Percentiles rank a stretch among this genome's conserved stretches.
These are phyloP conservation scores for Myotis lucifugus DNA, from an alignment of 2,113 vertebrate genomes.

Conservation along the genomic window DNA sequence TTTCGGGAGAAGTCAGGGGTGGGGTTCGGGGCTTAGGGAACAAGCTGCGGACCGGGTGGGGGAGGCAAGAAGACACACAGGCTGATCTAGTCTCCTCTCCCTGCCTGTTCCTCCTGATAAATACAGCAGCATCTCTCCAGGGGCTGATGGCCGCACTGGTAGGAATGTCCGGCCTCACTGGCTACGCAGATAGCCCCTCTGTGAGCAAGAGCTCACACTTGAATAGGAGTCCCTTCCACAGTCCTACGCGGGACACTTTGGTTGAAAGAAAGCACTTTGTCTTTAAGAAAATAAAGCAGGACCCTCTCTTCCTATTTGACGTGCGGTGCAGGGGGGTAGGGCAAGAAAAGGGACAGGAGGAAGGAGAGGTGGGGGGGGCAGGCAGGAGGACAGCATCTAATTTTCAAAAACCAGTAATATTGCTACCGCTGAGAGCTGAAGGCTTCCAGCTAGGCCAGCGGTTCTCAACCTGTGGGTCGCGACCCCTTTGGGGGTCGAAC, in stretches of 20 bases:
- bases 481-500: no score
- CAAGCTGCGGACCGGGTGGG: neutral
- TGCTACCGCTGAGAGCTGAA: slow-evolving; percentile 75
- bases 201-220: slow-evolving; percentile 77
- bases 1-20: neutral
- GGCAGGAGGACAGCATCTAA: neutral
- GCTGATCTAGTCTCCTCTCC: slow-evolving; percentile 63
- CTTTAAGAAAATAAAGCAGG: slow-evolving; percentile 54
- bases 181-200: slow-evolving; percentile 80
- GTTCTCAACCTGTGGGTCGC: no score
- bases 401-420: slow-evolving; percentile 66
- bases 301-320: neutral
- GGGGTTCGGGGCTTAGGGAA: neutral
- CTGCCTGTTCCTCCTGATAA: slow-evolving; percentile 61
- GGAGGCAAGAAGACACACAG: slow-evolving; percentile 70
- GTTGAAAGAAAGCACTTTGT: slow-evolving; percentile 84
- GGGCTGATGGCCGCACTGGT: slow-evolving; percentile 81
- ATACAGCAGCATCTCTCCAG: slow-evolving; percentile 78
- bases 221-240: slow-evolving; percentile 80
- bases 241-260: slow-evolving; percentile 81
- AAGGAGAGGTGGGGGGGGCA: neutral
- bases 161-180: slow-evolving; percentile 82
- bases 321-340: neutral
- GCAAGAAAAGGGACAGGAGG: neutral
- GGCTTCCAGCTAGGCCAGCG: slow-evolving; percentile 76